A percentile compares a stretch with the other conserved stretches of the same genome.
phyloP scores from a whole-genome alignment of 2,888 invertebrate genomes.

The Eupithecia subfuscata region DNA sequence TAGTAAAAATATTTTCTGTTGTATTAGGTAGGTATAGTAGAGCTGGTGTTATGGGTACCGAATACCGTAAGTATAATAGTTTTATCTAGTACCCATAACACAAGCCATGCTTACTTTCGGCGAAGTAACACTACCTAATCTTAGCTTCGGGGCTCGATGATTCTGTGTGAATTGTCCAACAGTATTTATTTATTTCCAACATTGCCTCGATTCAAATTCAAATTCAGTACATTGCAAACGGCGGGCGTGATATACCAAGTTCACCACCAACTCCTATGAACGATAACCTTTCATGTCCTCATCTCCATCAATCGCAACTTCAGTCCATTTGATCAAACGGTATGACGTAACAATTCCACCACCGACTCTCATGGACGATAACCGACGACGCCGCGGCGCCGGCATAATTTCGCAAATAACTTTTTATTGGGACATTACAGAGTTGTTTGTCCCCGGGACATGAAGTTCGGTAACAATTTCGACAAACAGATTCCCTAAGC shows the following conservation, averaged over 20 bases:
- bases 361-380: constrained; percentile 40
- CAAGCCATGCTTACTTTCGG: too few species aligned
- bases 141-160: not conserved
- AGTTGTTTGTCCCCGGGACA: constrained; percentile 51
- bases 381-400: constrained; percentile 65
- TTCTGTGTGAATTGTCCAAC: not conserved
- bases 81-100: too few species aligned
- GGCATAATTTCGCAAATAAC: constrained; percentile 64
- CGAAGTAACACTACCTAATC: too few species aligned
- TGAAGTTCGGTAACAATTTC: constrained; percentile 36
- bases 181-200: too few species aligned
- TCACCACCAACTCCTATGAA: not conserved
- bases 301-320: not conserved
- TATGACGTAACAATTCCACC: constrained; percentile 15
- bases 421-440: constrained; percentile 63
- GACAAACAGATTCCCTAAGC: constrained; percentile 35
- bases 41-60: too few species aligned
- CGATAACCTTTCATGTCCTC: not conserved
- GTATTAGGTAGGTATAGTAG: too few species aligned
- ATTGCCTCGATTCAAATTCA: not conserved
- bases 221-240: not conserved
- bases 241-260: not conserved
- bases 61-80: too few species aligned
- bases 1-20: too few species aligned
- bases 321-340: constrained; percentile 5